These are phyloP conservation scores for Copidosoma aretas DNA, from an alignment of 2,888 invertebrate genomes.

Conservation along the genomic window DNA sequence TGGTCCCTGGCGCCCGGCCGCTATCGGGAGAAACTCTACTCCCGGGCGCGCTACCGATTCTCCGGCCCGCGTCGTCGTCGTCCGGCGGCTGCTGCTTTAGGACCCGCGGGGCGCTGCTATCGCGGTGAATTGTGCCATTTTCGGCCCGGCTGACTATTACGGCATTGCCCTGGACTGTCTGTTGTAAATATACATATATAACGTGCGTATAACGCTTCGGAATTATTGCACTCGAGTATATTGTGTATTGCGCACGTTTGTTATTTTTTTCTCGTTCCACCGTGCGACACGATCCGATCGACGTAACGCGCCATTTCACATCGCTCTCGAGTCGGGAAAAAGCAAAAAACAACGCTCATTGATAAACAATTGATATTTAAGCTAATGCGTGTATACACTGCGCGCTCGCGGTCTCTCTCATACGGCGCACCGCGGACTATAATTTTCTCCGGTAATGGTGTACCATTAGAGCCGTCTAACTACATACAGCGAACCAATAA, in stretches of 20 bases:
- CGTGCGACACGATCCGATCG: too few species aligned
- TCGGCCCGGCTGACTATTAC: not conserved
- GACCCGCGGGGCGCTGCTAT: slow-evolving; percentile 15
- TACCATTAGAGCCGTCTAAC: too few species aligned
- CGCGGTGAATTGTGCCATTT: not conserved
- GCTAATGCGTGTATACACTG: not conserved
- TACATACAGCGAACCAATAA: not conserved
- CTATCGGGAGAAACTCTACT: not conserved
- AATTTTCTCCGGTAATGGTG: not conserved
- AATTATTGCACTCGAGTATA: too few species aligned
- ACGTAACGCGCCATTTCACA: too few species aligned
- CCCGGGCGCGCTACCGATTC: not conserved
- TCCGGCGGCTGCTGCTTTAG: not conserved
- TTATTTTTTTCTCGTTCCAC: not conserved
- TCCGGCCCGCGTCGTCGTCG: not conserved
- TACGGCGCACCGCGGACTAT: not conserved
- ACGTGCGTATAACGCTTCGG: too few species aligned
- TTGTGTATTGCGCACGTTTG: too few species aligned
- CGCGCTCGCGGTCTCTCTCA: not conserved
- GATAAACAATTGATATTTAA: not conserved
- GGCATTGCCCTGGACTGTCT: not conserved
- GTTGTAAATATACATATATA: too few species aligned
- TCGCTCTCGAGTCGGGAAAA: too few species aligned
- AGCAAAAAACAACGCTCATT: not conserved
- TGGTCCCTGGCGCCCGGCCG: slow-evolving; percentile 55